Conservation (phyloP, 2,797 vertebrate species). For the Enteromius unitaeniatus region DNA sequence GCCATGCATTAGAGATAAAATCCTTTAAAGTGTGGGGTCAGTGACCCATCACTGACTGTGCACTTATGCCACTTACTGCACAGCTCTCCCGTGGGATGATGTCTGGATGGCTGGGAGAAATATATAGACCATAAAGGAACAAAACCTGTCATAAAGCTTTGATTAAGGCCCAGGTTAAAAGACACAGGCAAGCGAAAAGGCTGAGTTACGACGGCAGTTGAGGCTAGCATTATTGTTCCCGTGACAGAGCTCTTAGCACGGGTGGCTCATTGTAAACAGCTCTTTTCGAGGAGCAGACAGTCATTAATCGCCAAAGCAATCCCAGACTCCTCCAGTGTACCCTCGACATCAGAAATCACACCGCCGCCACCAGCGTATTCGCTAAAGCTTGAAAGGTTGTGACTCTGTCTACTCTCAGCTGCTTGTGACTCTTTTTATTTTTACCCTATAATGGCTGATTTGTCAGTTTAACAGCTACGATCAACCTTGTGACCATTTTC, state of each 20-base stretch:
- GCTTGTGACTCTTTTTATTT: conserved; percentile 66
- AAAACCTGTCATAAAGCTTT: conserved; percentile 87
- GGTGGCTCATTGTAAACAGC: conserved; percentile 79
- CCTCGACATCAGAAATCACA: conserved; percentile 75
- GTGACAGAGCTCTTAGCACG: conserved; percentile 81
- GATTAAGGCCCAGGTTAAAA: conserved; percentile 84
- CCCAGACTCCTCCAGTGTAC: conserved; percentile 70
- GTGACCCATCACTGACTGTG: conserved; percentile 78
- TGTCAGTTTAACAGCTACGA: conserved; percentile 53
- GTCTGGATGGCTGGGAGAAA: conserved; percentile 81
- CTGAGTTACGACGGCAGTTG: conserved; percentile 82
- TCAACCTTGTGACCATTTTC: conserved; percentile 42
- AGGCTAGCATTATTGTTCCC: conserved; percentile 81
- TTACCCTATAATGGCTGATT: conserved; percentile 45
- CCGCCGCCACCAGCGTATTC: conserved; percentile 74
- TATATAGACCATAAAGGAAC: conserved; percentile 87
- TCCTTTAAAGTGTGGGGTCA: conserved; percentile 71
- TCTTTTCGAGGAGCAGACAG: conserved; percentile 72
- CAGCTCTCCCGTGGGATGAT: conserved; percentile 78
- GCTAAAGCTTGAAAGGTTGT: conserved; percentile 64
- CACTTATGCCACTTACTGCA: conserved; percentile 80
- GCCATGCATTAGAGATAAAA: conserved; percentile 57
- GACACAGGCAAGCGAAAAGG: conserved; percentile 70
- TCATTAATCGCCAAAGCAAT: conserved; percentile 79
- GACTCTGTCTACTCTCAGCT: conserved; percentile 61